Percentiles rank a stretch among this genome's conserved stretches.
Conservation (phyloP, 2,797 vertebrate genomes). For the Glossophaga mutica region DNA sequence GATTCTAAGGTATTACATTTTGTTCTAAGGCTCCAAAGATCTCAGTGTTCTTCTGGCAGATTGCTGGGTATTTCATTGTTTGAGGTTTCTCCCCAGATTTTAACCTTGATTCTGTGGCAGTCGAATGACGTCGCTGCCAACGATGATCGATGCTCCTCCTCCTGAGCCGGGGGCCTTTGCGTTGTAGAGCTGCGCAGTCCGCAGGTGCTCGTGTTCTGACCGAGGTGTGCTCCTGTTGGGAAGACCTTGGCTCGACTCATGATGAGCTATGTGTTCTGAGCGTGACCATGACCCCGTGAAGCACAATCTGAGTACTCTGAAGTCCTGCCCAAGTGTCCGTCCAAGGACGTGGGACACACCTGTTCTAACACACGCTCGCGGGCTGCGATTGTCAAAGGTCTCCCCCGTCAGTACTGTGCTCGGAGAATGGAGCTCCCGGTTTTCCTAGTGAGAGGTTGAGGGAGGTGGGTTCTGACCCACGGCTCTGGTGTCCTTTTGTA, state of each 20-base stretch:
- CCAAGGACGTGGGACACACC: background rate
- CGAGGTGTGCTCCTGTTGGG: background rate
- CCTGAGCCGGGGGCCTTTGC: background rate
- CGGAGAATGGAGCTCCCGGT: background rate
- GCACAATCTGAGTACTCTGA: constrained; percentile 56
- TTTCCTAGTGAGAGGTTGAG: background rate
- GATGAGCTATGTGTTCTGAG: constrained; percentile 57
- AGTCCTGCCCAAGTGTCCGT: constrained; percentile 37
- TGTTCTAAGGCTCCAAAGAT: background rate
- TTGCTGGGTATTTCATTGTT: background rate
- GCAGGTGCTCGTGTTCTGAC: no score
- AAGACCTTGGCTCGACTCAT: constrained; percentile 41
- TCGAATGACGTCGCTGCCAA: background rate
- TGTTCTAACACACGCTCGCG: background rate
- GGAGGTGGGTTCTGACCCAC: background rate
- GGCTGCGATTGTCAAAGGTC: background rate
- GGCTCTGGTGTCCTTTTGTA: background rate
- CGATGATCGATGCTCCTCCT: background rate
- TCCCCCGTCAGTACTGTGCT: background rate
- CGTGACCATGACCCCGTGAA: constrained; percentile 16
- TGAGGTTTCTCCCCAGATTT: background rate
- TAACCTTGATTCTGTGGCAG: background rate
- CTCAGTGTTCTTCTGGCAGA: background rate
- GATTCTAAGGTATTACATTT: background rate
- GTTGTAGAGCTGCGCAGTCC: background rate